phyloP scores from a whole-genome alignment of 2,888 invertebrate species.

The Cistogaster globosa region DNA sequence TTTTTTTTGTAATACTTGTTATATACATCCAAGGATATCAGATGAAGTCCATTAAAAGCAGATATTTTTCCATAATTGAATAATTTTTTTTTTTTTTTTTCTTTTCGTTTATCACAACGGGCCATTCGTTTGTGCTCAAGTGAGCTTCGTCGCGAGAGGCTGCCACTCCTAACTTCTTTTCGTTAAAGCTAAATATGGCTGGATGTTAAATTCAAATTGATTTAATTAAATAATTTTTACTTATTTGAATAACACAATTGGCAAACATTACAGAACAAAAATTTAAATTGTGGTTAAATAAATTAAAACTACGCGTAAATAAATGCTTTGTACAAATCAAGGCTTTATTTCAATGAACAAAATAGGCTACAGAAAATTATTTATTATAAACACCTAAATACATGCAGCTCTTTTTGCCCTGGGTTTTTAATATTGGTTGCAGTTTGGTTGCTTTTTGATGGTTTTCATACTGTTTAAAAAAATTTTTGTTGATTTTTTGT shows the following conservation, averaged over 20 bases:
- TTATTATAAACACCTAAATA: conserved; percentile 42
- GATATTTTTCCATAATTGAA: too few species aligned
- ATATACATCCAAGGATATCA: too few species aligned
- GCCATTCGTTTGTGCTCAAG: too few species aligned
- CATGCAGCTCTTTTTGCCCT: conserved; percentile 9
- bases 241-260: conserved; percentile 21
- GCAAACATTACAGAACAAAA: not conserved
- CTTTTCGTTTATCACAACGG: not conserved
- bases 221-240: conserved; percentile 52
- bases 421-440: conserved; percentile 35
- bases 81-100: too few species aligned
- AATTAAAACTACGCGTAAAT: conserved; percentile 32
- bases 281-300: conserved; percentile 39
- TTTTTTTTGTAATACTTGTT: too few species aligned
- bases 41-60: too few species aligned
- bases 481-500: conserved; percentile 10
- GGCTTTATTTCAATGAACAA: conserved; percentile 8
- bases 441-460: conserved; percentile 30
- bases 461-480: conserved; percentile 29
- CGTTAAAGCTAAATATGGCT: too few species aligned
- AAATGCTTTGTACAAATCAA: conserved; percentile 18
- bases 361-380: conserved; percentile 17
- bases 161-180: too few species aligned
- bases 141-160: too few species aligned
- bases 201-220: not conserved